Evolutionary conservation across 1,140 invertebrate species (phyloP).

Genomic region (Vanessa tameamea): DNA sequence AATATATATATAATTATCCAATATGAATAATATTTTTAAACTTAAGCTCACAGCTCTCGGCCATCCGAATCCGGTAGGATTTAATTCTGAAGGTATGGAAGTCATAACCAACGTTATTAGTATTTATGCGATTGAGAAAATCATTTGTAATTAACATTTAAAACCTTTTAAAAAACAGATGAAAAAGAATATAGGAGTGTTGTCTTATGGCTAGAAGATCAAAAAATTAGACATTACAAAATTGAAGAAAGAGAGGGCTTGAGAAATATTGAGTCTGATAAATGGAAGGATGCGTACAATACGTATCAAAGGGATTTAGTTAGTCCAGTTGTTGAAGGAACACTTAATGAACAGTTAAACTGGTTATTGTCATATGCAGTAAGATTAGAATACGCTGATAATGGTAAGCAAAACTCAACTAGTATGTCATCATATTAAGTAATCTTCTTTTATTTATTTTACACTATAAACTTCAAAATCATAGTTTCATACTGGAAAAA

Average conservation of each 20-base stretch:
- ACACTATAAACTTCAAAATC: no score
- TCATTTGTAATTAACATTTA: neutral
- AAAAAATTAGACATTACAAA: conserved; percentile 94
- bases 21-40: conserved; percentile 83
- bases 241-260: conserved; percentile 90
- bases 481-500: no score
- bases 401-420: conserved; percentile 82
- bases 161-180: conserved; percentile 81
- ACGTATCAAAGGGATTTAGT: conserved; percentile 89
- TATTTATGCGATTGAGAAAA: neutral
- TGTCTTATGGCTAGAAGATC: conserved; percentile 95
- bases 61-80: conserved; percentile 86
- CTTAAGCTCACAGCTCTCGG: conserved; percentile 88
- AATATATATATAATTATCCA: conserved; percentile 3
- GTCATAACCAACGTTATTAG: neutral
- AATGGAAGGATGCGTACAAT: conserved; percentile 88
- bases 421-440: neutral
- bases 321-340: conserved; percentile 80
- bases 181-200: conserved; percentile 89
- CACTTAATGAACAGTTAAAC: conserved; percentile 85
- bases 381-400: conserved; percentile 90
- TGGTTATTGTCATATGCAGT: conserved; percentile 94
- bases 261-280: conserved; percentile 81
- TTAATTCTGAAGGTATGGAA: conserved; percentile 82
- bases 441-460: neutral